Conservation (phyloP, 1,140 invertebrate species). For the Sinonovacula constricta region DNA sequence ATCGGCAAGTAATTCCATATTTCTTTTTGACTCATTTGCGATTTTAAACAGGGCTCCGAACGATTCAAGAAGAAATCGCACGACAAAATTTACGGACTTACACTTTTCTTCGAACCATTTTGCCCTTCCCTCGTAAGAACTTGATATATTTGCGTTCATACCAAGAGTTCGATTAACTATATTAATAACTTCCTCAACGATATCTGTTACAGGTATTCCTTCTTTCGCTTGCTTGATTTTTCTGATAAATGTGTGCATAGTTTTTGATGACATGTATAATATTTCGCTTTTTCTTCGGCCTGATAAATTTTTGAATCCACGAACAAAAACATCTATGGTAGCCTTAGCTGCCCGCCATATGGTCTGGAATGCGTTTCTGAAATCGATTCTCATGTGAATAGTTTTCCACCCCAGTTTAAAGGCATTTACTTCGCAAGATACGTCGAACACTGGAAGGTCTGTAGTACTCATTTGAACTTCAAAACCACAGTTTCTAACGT, state of each 20-base stretch:
- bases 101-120: slow-evolving; percentile 34
- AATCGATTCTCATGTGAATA: slow-evolving; percentile 34
- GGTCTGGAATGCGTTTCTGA: slow-evolving; percentile 42
- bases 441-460: slow-evolving; percentile 40
- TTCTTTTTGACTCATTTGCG: slow-evolving; percentile 14
- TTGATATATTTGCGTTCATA: not conserved
- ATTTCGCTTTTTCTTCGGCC: slow-evolving; percentile 23
- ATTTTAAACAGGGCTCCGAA: slow-evolving; percentile 2
- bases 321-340: slow-evolving; percentile 23
- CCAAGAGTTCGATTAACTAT: not conserved
- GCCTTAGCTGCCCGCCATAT: slow-evolving; percentile 46
- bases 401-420: slow-evolving; percentile 38
- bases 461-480: slow-evolving; percentile 30
- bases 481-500: slow-evolving; percentile 53
- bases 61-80: slow-evolving; percentile 11
- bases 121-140: not conserved
- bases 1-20: not conserved
- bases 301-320: not conserved
- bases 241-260: slow-evolving; percentile 5
- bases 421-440: slow-evolving; percentile 51
- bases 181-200: slow-evolving; percentile 5
- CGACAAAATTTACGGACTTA: not conserved
- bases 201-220: not conserved
- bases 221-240: not conserved
- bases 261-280: slow-evolving; percentile 1